Evolutionary conservation across 2,797 vertebrate species (phyloP), one percentile per base, ranked within the genome.

Genomic region (Pterois miles): DNA sequence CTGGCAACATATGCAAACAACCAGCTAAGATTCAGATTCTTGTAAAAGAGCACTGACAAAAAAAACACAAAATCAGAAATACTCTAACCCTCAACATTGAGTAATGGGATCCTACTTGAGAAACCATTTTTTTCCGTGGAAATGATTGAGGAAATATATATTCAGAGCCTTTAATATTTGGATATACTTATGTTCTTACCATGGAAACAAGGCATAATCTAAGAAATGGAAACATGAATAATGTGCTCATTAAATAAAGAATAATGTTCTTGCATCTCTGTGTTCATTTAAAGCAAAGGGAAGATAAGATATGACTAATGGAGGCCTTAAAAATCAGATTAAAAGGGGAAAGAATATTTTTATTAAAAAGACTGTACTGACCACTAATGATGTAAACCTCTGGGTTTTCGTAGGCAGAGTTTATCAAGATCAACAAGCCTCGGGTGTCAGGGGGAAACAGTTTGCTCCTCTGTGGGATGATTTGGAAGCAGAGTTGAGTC

Each of bases 271-370:
- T 78, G 36, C 16, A 69, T 75, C 53, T 54, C 16, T 62, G 31
- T 74, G 8, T 70, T 81, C 53, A 69, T 71, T 79, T 20, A 31
- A 65, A 52, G 31, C 58, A 43, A 38, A 33, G 65, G 29, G 46
- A 58, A 70, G 66, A 82, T 76, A 65, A 71, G 46, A 82, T 72
- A 82, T 33, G 38, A 71, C 66, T 65, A 83, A 86, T 76, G 59
- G 76, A 81, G 52, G 50, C 58, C 64, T 71, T 76, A 78, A 80
- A 86, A 79, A 54, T 27, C 3, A 4, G 59, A 85, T 82, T 80
- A 80, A 87, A 84, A 53, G 57, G 43, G 29, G 16, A 78, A 29
- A 83, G 59, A 68, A 59, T 43, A 27, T 29, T 71, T 73, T 68
- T 57, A 76, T 86, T 68, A 74, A 87, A 79, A 79, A 60, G 29